Percentiles rank a stretch among this genome's conserved stretches.
Evolutionary conservation across 1,140 invertebrate genomes (phyloP).

Genomic region (Conus betulinus): DNA sequence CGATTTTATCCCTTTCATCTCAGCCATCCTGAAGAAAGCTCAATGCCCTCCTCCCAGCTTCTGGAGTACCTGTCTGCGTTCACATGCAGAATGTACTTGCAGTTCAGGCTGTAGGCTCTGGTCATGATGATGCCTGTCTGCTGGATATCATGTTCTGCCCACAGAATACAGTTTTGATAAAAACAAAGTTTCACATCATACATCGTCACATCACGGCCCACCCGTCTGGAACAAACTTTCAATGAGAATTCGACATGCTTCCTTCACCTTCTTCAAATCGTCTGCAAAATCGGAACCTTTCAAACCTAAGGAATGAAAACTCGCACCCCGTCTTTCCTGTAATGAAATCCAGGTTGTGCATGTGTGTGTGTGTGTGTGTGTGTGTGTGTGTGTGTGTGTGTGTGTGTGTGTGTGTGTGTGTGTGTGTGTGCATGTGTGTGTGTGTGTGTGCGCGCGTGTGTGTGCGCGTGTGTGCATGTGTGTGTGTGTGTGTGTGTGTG

Average conservation of each 20-base stretch:
- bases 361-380: too few relatives aligned
- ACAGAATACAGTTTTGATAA: not conserved
- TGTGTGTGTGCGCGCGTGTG: too few relatives aligned
- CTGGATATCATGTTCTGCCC: not conserved
- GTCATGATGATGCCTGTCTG: not conserved
- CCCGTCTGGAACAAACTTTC: not conserved
- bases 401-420: too few relatives aligned
- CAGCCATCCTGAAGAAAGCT: not conserved
- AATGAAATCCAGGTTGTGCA: too few relatives aligned
- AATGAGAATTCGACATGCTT: not conserved
- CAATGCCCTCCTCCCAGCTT: slow-evolving; percentile 15
- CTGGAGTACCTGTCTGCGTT: not conserved
- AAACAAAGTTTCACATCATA: not conserved
- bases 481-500: too few relatives aligned
- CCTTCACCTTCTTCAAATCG: too few relatives aligned
- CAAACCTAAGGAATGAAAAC: too few relatives aligned
- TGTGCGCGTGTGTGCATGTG: too few relatives aligned
- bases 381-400: too few relatives aligned
- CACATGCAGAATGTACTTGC: slow-evolving; percentile 12
- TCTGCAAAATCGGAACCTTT: too few relatives aligned
- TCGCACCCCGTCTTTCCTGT: too few relatives aligned
- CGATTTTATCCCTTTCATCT: not conserved
- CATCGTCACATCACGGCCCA: not conserved
- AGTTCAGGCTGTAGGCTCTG: not conserved
- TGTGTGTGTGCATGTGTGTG: too few relatives aligned